Evolutionary conservation across 2,113 vertebrate genomes (phyloP), one percentile per base, ranked within the genome.

Genomic region (Oceanodroma tethys): DNA sequence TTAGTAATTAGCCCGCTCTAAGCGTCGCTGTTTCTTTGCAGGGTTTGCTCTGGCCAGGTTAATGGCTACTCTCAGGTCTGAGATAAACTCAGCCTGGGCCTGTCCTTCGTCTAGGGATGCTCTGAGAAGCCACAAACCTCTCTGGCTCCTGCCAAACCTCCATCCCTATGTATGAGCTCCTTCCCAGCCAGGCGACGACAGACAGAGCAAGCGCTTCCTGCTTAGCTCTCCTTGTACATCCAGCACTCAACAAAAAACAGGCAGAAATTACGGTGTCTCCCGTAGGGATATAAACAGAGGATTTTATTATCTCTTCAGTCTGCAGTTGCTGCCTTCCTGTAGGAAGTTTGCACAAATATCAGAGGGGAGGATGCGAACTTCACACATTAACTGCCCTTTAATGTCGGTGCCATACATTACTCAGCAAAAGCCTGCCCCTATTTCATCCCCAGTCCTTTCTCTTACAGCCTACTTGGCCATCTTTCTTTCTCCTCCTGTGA

Each of bases 1-100:
- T 93, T 96, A 89, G 34, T 84, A 48, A 96, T 94, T 91, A 89
- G 68, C 73, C 52, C 38, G 42, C 71, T 90, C 38, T 66, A 36
- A 95, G 63, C 11, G 1, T 83, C 0, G 0, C 79, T 70, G 59
- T 62, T 86, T 70, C 67, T 90, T 43, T 50, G n/a, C 72, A 80
- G 21, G 36, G 55, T 86, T 95, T 92, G 59, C 73, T 91, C 65
- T 87, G 87, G 19, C 32, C 1, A 0, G 23, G 21, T 40, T 83
- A 72, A 60, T 58, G 89, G 48, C 56, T 74, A 38, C 50, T 90
- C 30, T 90, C 27, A 12, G 43, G n/a, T 58, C 65, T 90, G 42
- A 71, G 78, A 87, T 12, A 53, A 75, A 56, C 45, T 79, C 40
- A 20, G 27, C 11, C 38, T 70, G 63, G 34, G 75, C 25, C 59